phyloP scores from a whole-genome alignment of 2,888 invertebrate species.

The Netelia inedita region DNA sequence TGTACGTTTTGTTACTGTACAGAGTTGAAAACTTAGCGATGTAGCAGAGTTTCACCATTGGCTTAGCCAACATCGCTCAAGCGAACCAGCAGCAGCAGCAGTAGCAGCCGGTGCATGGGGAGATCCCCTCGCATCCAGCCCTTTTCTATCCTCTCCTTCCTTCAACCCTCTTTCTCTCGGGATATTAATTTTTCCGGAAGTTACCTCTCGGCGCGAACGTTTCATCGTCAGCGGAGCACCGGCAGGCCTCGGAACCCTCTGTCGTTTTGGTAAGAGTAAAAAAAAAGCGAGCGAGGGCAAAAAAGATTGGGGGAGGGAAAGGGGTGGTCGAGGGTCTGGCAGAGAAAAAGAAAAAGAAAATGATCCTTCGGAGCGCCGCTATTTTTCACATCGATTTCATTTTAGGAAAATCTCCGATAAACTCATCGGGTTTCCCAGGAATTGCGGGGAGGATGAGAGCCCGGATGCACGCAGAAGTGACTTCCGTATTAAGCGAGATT shows the following conservation, averaged over 20 bases:
- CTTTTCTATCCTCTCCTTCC: constrained; percentile 50
- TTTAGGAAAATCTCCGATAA: constrained; percentile 72
- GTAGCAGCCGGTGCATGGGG: constrained; percentile 67
- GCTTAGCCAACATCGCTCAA: constrained; percentile 72
- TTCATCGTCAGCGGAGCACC: constrained; percentile 30
- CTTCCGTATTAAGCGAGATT: constrained; percentile 75
- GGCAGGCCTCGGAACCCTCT: constrained; percentile 19
- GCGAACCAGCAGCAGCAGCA: constrained; percentile 72
- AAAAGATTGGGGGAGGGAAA: constrained; percentile 28
- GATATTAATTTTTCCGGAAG: constrained; percentile 84
- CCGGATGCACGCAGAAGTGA: constrained; percentile 26
- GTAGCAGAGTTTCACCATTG: constrained; percentile 54
- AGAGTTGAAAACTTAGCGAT: constrained; percentile 37
- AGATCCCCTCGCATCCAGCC: constrained; percentile 39
- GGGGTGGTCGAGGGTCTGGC: background rate
- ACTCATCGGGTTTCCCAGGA: constrained; percentile 49
- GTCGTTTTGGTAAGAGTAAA: constrained; percentile 22
- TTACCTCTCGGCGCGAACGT: constrained; percentile 68
- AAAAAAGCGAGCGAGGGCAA: constrained; percentile 34
- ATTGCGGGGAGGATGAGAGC: background rate
- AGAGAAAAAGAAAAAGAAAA: constrained; percentile 15
- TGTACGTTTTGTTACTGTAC: constrained; percentile 3
- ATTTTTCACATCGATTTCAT: constrained; percentile 71
- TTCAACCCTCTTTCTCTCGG: constrained; percentile 75
- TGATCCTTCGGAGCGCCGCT: constrained; percentile 33